These are phyloP conservation scores for Muscina levida DNA, from an alignment of 2,888 invertebrate genomes.

Conservation along the genomic window DNA sequence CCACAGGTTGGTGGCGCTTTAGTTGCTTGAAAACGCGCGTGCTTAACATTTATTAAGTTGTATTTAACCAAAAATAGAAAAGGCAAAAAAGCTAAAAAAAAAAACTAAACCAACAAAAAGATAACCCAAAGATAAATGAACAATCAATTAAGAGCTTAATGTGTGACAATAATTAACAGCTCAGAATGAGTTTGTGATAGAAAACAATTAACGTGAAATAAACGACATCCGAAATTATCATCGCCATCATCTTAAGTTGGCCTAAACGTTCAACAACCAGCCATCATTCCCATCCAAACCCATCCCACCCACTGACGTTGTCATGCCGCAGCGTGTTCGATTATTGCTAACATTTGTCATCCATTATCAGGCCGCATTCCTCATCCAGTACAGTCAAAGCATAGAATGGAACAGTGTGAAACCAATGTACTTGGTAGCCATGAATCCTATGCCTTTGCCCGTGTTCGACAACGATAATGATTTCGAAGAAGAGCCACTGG, in stretches of 20 bases:
- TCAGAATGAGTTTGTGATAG: constrained; percentile 63
- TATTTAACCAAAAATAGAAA: constrained; percentile 24
- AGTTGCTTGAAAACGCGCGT: constrained; percentile 66
- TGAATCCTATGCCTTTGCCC: constrained; percentile 72
- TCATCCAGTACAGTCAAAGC: constrained; percentile 57
- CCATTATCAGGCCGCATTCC: constrained; percentile 50
- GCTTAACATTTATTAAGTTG: constrained; percentile 59
- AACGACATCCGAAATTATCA: constrained; percentile 37
- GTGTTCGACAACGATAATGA: constrained; percentile 54
- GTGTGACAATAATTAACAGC: not conserved
- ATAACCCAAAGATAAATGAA: constrained; percentile 6
- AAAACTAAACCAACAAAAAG: constrained; percentile 38
- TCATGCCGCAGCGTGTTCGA: constrained; percentile 58
- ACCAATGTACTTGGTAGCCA: constrained; percentile 78
- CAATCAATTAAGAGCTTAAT: not conserved
- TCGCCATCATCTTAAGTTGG: not conserved
- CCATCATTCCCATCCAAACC: too few species aligned
- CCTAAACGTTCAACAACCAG: not conserved
- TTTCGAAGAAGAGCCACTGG: constrained; percentile 71
- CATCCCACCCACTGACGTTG: constrained; percentile 12
- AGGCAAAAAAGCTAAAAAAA: not conserved
- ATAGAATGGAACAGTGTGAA: constrained; percentile 77
- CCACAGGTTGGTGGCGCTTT: constrained; percentile 55
- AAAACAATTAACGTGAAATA: constrained; percentile 70
- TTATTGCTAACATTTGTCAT: constrained; percentile 45